Evolutionary conservation across 2,797 vertebrate genomes (phyloP).

Genomic region (Enteromius argenteus): DNA sequence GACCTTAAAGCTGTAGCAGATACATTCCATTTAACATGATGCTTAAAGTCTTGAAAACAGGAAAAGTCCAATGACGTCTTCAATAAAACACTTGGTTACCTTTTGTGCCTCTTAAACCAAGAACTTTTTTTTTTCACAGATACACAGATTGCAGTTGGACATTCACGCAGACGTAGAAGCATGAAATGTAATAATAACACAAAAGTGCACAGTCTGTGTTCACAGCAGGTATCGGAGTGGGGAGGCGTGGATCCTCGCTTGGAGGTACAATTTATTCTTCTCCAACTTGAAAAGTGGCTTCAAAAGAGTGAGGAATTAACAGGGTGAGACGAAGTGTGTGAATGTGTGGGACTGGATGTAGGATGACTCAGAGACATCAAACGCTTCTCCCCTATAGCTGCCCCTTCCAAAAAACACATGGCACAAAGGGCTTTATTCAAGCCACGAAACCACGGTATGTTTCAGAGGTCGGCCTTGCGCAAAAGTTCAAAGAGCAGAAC

Average conservation of each 20-base stretch:
- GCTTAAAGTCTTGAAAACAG: neutral
- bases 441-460: slow-evolving; percentile 1
- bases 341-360: slow-evolving; percentile 55
- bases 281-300: slow-evolving; percentile 79
- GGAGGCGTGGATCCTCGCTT: slow-evolving; percentile 66
- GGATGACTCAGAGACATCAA: slow-evolving; percentile 68
- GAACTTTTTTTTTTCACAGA: slow-evolving; percentile 25
- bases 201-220: slow-evolving; percentile 79
- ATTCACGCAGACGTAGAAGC: slow-evolving; percentile 72
- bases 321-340: slow-evolving; percentile 66
- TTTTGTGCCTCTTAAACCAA: slow-evolving; percentile 1
- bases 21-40: neutral
- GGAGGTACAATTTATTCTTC: slow-evolving; percentile 80
- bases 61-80: neutral
- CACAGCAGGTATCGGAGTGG: slow-evolving; percentile 77
- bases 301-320: slow-evolving; percentile 76
- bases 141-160: slow-evolving; percentile 68
- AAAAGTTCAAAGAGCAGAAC: slow-evolving; percentile 40
- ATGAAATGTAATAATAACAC: slow-evolving; percentile 82
- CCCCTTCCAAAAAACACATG: slow-evolving; percentile 16
- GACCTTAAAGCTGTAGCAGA: neutral
- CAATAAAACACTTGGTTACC: slow-evolving; percentile 14
- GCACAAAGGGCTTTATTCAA: slow-evolving; percentile 38
- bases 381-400: slow-evolving; percentile 61
- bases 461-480: slow-evolving; percentile 1